phyloP scores from a whole-genome alignment of 2,888 invertebrate genomes.

The Pollenia labialis region DNA sequence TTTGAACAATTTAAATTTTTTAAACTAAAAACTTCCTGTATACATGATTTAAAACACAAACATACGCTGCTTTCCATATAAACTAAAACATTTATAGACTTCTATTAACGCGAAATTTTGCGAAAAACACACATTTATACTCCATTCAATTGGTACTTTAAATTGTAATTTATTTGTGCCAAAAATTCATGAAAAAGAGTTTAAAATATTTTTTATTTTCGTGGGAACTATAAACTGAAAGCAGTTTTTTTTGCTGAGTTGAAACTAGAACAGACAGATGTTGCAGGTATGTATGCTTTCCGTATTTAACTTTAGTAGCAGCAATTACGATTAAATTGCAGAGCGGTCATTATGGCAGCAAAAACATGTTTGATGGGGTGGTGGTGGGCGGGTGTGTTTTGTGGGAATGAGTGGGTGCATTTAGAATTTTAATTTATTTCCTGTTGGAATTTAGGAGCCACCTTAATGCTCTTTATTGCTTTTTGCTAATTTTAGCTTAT shows the following conservation, averaged over 20 bases:
- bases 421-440: not conserved
- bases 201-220: constrained; percentile 37
- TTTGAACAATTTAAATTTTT: too few species aligned
- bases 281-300: constrained; percentile 43
- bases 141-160: constrained; percentile 31
- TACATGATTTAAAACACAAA: not conserved
- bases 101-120: constrained; percentile 24
- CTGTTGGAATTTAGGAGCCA: not conserved
- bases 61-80: not conserved
- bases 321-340: constrained; percentile 5
- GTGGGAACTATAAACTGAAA: constrained; percentile 49
- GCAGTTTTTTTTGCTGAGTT: not conserved
- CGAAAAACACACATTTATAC: constrained; percentile 18
- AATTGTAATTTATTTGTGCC: constrained; percentile 49
- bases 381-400: too few species aligned
- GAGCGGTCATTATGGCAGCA: constrained; percentile 7
- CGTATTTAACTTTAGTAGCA: not conserved
- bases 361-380: not conserved
- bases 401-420: not conserved
- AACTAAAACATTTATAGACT: constrained; percentile 26
- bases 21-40: not conserved
- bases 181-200: constrained; percentile 17
- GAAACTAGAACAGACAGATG: constrained; percentile 53
- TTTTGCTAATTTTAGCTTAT: not conserved
- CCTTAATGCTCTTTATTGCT: not conserved